phyloP scores from a whole-genome alignment of 2,888 invertebrate species.

The Heliconius cydno region DNA sequence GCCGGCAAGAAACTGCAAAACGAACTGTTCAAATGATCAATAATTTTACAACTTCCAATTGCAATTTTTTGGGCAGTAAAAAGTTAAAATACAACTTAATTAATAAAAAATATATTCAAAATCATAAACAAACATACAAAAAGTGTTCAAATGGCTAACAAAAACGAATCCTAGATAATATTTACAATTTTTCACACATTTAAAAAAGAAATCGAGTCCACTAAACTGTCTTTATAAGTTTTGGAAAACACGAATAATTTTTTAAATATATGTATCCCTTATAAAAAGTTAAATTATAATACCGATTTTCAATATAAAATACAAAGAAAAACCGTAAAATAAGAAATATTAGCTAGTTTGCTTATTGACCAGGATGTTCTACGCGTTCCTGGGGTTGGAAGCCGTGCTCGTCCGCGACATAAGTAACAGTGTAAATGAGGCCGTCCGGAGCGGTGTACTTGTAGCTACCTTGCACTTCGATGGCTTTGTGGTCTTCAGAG shows the following conservation, averaged over 20 bases:
- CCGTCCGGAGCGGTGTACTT: conserved; percentile 82
- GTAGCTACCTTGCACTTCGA: conserved; percentile 81
- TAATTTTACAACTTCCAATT: not conserved
- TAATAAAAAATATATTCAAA: conserved; percentile 44
- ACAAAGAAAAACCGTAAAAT: not conserved
- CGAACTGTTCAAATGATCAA: too few relatives aligned
- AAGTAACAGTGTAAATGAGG: conserved; percentile 79
- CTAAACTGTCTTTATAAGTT: not conserved
- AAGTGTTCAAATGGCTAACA: conserved; percentile 40
- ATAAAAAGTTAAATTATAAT: not conserved
- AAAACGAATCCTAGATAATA: conserved; percentile 44
- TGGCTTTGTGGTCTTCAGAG: conserved; percentile 76
- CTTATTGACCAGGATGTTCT: conserved; percentile 59
- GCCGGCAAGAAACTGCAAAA: too few relatives aligned
- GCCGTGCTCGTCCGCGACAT: conserved; percentile 84
- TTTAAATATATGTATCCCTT: not conserved
- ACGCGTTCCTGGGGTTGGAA: conserved; percentile 79
- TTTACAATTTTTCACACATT: conserved; percentile 21
- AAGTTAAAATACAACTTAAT: not conserved
- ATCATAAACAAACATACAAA: conserved; percentile 48
- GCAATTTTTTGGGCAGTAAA: not conserved
- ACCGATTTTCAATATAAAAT: too few relatives aligned
- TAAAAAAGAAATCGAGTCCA: conserved; percentile 19
- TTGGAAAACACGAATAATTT: not conserved
- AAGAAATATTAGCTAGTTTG: not conserved